These are phyloP conservation scores for Heliconius cydno DNA, from an alignment of 2,888 invertebrate species.

Conservation along the genomic window DNA sequence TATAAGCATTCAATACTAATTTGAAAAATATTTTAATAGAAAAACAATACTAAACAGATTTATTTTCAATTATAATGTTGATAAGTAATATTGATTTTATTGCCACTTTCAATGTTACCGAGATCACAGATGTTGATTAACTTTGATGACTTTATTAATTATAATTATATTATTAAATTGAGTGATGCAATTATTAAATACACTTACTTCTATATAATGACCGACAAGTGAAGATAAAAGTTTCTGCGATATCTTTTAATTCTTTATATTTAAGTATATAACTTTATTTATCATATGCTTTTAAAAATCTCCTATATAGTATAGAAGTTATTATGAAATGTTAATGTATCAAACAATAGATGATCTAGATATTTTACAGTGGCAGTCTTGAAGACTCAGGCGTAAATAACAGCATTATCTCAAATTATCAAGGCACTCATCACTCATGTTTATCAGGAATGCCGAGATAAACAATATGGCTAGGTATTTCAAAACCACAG, in stretches of 20 bases:
- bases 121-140: slow-evolving; percentile 13
- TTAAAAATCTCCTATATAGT: not conserved
- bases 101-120: slow-evolving; percentile 14
- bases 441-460: slow-evolving; percentile 70
- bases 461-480: slow-evolving; percentile 57
- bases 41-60: not conserved
- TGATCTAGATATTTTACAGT: slow-evolving; percentile 27
- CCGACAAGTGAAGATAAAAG: not conserved
- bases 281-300: not conserved
- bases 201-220: not conserved
- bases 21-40: not conserved
- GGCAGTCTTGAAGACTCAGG: slow-evolving; percentile 27
- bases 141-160: slow-evolving; percentile 24
- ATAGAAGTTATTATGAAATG: slow-evolving; percentile 19
- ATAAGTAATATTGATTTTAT: slow-evolving; percentile 6
- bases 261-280: not conserved
- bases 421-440: slow-evolving; percentile 65
- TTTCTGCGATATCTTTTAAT: not conserved
- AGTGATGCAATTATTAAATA: slow-evolving; percentile 11
- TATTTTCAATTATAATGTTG: not conserved
- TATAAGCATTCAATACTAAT: not conserved
- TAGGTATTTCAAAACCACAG: slow-evolving; percentile 46
- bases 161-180: slow-evolving; percentile 14
- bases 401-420: slow-evolving; percentile 51
- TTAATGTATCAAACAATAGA: slow-evolving; percentile 24